These are phyloP conservation scores for Lamellibrachia luymesi DNA, from an alignment of 1,140 invertebrate genomes.

Conservation along the genomic window DNA sequence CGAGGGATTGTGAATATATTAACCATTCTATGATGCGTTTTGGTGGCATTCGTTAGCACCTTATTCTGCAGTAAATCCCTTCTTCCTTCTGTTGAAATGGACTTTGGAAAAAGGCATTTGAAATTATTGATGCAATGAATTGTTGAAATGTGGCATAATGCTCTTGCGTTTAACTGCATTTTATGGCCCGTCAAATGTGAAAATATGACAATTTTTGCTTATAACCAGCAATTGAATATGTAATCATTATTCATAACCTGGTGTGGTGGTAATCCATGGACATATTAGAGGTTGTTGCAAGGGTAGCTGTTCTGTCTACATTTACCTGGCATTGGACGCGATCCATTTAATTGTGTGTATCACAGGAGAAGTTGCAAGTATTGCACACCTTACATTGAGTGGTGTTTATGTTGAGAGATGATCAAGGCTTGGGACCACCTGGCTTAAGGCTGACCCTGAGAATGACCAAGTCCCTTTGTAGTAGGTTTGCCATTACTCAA, in stretches of 20 bases:
- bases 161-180: not conserved
- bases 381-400: not conserved
- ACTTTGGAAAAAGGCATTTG: not conserved
- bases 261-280: not conserved
- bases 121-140: not conserved
- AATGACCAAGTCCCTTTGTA: not conserved
- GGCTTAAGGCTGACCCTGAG: not conserved
- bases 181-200: not conserved
- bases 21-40: not conserved
- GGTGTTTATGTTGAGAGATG: not conserved
- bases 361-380: not conserved
- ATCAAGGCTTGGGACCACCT: not conserved
- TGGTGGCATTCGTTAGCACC: not conserved
- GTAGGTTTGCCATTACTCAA: no score
- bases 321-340: not conserved
- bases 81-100: not conserved
- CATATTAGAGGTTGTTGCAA: not conserved
- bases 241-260: conserved; percentile 1
- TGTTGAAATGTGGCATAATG: not conserved
- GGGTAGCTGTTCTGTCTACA: not conserved
- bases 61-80: not conserved
- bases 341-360: not conserved
- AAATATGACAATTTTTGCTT: not conserved
- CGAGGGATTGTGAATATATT: not conserved
- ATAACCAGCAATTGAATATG: not conserved